Evolutionary conservation across 2,113 vertebrate species (phyloP), one percentile per base, ranked within the genome.

Genomic region (Crotalus helleri): DNA sequence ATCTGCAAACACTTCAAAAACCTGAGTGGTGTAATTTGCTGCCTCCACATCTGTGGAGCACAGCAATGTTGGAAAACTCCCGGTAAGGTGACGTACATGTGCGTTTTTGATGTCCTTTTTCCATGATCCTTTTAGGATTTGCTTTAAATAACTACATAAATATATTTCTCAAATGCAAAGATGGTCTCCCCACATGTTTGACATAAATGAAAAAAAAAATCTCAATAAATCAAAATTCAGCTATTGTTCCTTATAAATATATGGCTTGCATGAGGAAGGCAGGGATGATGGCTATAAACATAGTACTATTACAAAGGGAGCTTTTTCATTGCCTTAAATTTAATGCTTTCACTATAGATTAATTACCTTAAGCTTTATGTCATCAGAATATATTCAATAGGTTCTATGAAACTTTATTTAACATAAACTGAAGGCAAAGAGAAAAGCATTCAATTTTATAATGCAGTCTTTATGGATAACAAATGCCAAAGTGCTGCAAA

Each of bases 281-380:
- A 10, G 33, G 29, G 92, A 93, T 58, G 8, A 64, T 29, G 5
- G 11, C 29, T 64, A 93, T 92, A 93, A 93, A 91, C 10, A 92
- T 29, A 92, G 2, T 57, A 92, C 90, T 44, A 86, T 94, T 95
- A 61, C 57, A 94, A 95, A 94, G 55, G 90, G 15, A 93, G 23
- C 49, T 90, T 94, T 88, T 93, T 96, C 12, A 90, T 96, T 96
- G 95, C 59, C 4, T 24, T 91, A 61, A 74, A 3, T 94, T 93
- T 15, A 69, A 54, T 11, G 13, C 93, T 55, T 93, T 86, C 88
- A 90, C 46, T 86, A 90, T 90, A 81, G 46, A 93, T 96, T 94
- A 93, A 89, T 95, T 92, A 95, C 92, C 91, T 94, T 87, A 91
- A 69, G 91, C 94, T 90, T 94, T 92, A 94, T 90, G 74, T 51